phyloP scores from a whole-genome alignment of 2,797 vertebrate genomes.

The Chrysocyon brachyurus region DNA sequence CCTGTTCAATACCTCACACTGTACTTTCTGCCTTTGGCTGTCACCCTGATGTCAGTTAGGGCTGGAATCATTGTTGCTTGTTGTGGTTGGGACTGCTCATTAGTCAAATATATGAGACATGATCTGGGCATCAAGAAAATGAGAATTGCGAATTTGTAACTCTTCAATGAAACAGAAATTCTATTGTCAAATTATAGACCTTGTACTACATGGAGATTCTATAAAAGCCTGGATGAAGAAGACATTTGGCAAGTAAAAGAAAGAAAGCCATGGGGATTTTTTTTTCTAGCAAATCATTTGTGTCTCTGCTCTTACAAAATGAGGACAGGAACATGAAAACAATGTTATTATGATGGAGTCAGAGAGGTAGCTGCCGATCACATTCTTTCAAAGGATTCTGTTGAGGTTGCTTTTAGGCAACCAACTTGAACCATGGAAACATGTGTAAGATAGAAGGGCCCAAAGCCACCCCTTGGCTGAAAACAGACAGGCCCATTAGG shows the following conservation, averaged over 20 bases:
- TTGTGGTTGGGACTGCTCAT: background rate
- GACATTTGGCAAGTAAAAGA: background rate
- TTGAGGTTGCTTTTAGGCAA: background rate
- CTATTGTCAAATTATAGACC: background rate
- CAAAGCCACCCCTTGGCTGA: background rate
- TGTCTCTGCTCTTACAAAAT: background rate
- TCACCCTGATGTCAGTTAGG: background rate
- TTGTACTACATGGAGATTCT: background rate
- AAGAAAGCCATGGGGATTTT: background rate
- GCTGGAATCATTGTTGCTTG: background rate
- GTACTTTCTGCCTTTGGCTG: background rate
- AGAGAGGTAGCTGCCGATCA: background rate
- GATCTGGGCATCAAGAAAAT: constrained; percentile 10
- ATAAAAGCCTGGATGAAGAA: background rate
- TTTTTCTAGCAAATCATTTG: background rate
- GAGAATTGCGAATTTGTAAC: background rate
- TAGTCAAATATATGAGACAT: background rate
- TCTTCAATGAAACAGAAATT: background rate
- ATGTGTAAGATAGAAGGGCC: background rate
- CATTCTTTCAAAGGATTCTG: background rate
- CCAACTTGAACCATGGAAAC: background rate
- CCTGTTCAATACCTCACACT: background rate
- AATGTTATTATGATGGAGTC: background rate
- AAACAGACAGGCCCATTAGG: background rate
- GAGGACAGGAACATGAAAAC: background rate